Conservation (phyloP, 2,797 vertebrate genomes). For the Botia kubotai region DNA sequence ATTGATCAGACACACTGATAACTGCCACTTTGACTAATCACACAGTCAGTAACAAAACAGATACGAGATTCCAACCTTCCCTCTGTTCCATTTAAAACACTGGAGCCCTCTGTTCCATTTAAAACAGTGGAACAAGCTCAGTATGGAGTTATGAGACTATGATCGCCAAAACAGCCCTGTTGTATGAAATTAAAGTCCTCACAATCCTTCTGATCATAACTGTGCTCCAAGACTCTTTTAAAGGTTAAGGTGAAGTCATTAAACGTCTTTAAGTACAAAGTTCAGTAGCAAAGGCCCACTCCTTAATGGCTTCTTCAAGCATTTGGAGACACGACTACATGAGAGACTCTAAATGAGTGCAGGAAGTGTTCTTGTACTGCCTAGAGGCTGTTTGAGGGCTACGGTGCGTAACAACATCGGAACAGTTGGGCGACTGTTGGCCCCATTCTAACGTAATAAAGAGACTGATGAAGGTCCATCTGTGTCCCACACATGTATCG, state of each 20-base stretch:
- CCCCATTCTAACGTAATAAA: conserved; percentile 54
- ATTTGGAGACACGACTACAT: not conserved
- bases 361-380: not conserved
- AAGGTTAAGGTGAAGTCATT: conserved; percentile 14
- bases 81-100: conserved; percentile 21
- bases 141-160: conserved; percentile 2
- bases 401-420: conserved; percentile 12
- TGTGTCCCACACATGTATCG: conserved; percentile 52
- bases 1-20: conserved; percentile 61
- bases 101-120: conserved; percentile 17
- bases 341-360: not conserved
- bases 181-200: conserved; percentile 9
- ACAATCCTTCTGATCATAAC: conserved; percentile 10
- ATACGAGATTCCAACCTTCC: conserved; percentile 16
- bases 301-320: conserved; percentile 8
- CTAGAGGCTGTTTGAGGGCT: conserved; percentile 18
- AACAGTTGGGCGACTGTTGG: conserved; percentile 51
- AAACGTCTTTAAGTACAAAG: conserved; percentile 8
- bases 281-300: not conserved
- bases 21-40: conserved; percentile 58
- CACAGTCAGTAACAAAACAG: conserved; percentile 54
- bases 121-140: conserved; percentile 4
- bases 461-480: conserved; percentile 49
- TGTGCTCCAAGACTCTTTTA: not conserved
- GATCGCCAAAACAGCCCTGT: not conserved